Conservation (phyloP, 2,888 invertebrate genomes). For the Danaus chrysippus region DNA sequence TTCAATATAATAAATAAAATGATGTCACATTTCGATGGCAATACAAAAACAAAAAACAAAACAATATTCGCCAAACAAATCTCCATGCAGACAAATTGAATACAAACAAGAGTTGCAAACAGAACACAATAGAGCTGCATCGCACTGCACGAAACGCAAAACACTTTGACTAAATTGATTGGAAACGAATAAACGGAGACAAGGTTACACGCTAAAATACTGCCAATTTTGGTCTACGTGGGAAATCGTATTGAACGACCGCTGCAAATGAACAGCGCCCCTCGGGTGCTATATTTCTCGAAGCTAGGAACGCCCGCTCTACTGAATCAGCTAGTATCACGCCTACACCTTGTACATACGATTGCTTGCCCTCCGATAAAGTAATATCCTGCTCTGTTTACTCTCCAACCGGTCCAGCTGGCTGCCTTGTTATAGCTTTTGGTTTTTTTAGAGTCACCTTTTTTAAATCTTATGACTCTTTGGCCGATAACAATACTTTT, state of each 20-base stretch:
- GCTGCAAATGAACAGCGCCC: slow-evolving; percentile 75
- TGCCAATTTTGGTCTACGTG: slow-evolving; percentile 45
- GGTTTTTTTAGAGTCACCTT: not conserved
- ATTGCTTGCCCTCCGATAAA: slow-evolving; percentile 71
- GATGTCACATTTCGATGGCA: not conserved
- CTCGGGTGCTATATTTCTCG: slow-evolving; percentile 73
- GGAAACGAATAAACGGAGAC: slow-evolving; percentile 16
- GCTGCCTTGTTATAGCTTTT: slow-evolving; percentile 5
- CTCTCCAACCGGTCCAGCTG: slow-evolving; percentile 25
- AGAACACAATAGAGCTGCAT: slow-evolving; percentile 5
- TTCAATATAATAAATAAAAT: too few species aligned
- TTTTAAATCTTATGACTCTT: not conserved
- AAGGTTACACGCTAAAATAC: slow-evolving; percentile 24
- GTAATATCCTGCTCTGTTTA: slow-evolving; percentile 57
- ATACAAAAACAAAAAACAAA: not conserved
- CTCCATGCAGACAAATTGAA: slow-evolving; percentile 1
- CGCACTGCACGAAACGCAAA: slow-evolving; percentile 3
- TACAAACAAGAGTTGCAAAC: not conserved
- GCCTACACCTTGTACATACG: slow-evolving; percentile 77
- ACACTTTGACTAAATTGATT: slow-evolving; percentile 14
- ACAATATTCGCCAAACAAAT: not conserved
- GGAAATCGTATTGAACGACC: slow-evolving; percentile 69
- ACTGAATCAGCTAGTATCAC: slow-evolving; percentile 78
- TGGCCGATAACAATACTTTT: not conserved
- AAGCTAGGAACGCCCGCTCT: slow-evolving; percentile 74